These are phyloP conservation scores for Vesta saturnalis DNA, from an alignment of 2,888 invertebrate genomes.

Conservation along the genomic window DNA sequence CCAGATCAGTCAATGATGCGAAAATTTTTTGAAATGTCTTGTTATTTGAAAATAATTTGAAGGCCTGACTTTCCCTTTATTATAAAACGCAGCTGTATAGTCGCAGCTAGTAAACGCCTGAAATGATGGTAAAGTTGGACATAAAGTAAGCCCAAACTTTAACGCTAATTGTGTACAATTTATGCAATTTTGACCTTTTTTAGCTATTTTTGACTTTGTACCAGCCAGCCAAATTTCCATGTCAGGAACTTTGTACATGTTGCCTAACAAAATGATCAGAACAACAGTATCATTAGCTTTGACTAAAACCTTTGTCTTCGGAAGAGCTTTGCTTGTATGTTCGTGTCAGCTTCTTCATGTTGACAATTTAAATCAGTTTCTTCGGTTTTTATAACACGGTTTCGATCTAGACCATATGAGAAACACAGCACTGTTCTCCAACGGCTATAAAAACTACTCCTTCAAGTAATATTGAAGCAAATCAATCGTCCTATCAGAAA, in stretches of 20 bases:
- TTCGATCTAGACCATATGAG: not conserved
- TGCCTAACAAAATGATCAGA: no score
- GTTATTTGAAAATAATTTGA: not conserved
- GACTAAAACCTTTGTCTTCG: no score
- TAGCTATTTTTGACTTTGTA: not conserved
- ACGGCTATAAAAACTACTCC: not conserved
- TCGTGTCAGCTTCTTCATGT: not conserved
- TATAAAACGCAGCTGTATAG: no score
- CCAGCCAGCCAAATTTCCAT: no score
- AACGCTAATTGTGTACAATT: not conserved
- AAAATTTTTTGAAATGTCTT: not conserved
- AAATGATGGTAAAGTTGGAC: not conserved
- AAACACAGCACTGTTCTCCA: not conserved
- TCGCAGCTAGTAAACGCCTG: not conserved
- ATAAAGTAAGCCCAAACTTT: not conserved
- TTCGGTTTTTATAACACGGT: not conserved
- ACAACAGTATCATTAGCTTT: no score
- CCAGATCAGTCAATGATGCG: not conserved
- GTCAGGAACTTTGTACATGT: no score
- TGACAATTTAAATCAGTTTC: not conserved
- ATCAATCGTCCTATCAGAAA: no score
- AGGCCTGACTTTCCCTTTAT: not conserved
- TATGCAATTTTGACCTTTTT: not conserved
- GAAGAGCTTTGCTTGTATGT: no score
- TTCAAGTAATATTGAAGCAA: not conserved